Evolutionary conservation across 2,888 invertebrate genomes (phyloP).

Genomic region (Drosophila pseudotalamancana): DNA sequence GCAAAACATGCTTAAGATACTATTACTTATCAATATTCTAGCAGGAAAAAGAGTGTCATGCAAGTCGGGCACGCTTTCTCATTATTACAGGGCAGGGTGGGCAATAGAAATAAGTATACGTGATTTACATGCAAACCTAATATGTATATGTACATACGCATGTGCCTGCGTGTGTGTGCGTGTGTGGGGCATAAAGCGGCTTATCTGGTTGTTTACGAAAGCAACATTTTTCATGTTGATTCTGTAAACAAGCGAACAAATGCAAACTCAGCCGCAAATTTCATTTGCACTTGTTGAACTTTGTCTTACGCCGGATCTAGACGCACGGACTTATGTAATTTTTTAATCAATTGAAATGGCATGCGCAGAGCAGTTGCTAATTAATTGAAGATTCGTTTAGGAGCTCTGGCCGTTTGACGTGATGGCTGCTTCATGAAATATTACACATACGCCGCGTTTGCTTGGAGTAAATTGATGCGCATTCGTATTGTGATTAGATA

Average conservation of each 20-base stretch:
- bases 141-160: conserved; percentile 16
- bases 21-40: too few relatives aligned
- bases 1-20: too few relatives aligned
- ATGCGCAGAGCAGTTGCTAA: conserved; percentile 41
- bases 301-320: conserved; percentile 7
- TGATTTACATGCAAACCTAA: conserved; percentile 31
- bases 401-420: conserved; percentile 1
- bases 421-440: conserved; percentile 45
- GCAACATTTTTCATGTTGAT: conserved; percentile 67
- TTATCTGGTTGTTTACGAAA: conserved; percentile 77
- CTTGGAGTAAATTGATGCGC: conserved; percentile 21
- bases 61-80: conserved; percentile 20
- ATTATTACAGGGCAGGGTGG: background rate
- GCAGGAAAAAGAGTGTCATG: conserved; percentile 1
- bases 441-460: conserved; percentile 46
- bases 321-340: conserved; percentile 19
- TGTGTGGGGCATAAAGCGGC: conserved; percentile 43
- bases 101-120: conserved; percentile 8
- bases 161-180: background rate
- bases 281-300: conserved; percentile 77
- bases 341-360: conserved; percentile 59
- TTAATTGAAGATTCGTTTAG: conserved; percentile 49
- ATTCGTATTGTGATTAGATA: conserved; percentile 31
- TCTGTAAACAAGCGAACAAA: conserved; percentile 55
- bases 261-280: conserved; percentile 58